Evolutionary conservation across 2,113 vertebrate genomes (phyloP), one percentile per base, ranked within the genome.

Genomic region (Sula dactylatra): DNA sequence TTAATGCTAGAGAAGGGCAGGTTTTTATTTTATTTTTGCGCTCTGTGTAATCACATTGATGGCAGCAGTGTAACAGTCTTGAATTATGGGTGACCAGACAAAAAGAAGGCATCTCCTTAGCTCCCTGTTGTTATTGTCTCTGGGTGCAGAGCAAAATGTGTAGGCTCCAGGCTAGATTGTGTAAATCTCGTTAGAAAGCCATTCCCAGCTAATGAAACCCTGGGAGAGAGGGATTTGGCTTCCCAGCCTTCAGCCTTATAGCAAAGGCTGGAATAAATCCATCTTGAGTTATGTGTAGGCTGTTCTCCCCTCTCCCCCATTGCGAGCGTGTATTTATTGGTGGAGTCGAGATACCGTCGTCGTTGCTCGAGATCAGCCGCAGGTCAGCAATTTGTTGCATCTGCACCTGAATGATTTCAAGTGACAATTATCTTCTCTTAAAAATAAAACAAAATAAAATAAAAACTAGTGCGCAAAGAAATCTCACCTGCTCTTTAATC

Each of bases 141-240:
- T 81, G 96, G 94, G 95, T 69, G 94, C 71, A n/a, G 82, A 86
- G 93, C 69, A 65, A 52, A 90, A 88, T 34, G 89, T 94, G 95
- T 36, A 86, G 96, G 94, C 90, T 95, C 44, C 58, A 3, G 93
- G 95, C 93, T 67, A 61, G 83, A 79, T 58, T 76, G 94, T 96
- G 94, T 95, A 96, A 97, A 97, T 94, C 94, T 97, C 85, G 38
- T 93, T 94, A 95, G 93, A 86, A 97, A 97, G 91, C 93, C 94
- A 95, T 96, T 97, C 97, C 84, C 80, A 76, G 95, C 94, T 97
- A 98, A 98, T 97, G 97, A 97, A 97, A 95, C 95, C 96, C 95
- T 92, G 94, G 82, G 96, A 97, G 96, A 97, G 95, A 73, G 82
- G 93, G 97, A 94, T 95, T 78, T 88, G 72, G 54, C 78, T 87